Conservation (phyloP, 2,113 vertebrate species). For the Rhinolophus ferrumequinum region DNA sequence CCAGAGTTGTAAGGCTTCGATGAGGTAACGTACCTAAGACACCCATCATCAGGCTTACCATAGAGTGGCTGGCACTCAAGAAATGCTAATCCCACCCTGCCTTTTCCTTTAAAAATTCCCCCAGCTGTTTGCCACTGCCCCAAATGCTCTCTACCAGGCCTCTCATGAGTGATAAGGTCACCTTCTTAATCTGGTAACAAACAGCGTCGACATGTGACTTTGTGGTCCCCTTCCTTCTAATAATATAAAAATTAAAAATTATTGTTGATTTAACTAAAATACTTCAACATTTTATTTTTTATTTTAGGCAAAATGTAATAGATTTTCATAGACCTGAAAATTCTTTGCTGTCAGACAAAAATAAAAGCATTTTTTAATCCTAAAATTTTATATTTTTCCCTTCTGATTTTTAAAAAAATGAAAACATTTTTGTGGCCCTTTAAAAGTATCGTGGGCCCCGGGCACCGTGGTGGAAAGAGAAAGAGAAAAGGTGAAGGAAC, state of each 20-base stretch:
- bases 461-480: neutral
- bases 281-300: neutral
- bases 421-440: neutral
- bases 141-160: neutral
- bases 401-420: constrained; percentile 5
- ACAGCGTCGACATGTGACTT: neutral
- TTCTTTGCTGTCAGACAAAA: neutral
- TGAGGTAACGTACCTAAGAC: neutral
- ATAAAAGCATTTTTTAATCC: neutral
- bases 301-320: neutral
- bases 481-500: neutral
- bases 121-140: fast-evolving
- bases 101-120: neutral
- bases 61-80: neutral
- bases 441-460: neutral
- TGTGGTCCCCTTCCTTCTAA: neutral
- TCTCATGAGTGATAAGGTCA: fast-evolving
- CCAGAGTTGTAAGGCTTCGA: neutral
- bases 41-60: fast-evolving
- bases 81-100: neutral
- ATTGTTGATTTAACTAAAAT: neutral
- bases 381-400: neutral
- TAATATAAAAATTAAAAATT: neutral
- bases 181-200: neutral
- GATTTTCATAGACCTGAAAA: neutral